Percentiles rank a stretch among this genome's conserved stretches.
These are phyloP conservation scores for Orchesella cincta DNA, from an alignment of 1,140 invertebrate genomes.

Conservation along the genomic window DNA sequence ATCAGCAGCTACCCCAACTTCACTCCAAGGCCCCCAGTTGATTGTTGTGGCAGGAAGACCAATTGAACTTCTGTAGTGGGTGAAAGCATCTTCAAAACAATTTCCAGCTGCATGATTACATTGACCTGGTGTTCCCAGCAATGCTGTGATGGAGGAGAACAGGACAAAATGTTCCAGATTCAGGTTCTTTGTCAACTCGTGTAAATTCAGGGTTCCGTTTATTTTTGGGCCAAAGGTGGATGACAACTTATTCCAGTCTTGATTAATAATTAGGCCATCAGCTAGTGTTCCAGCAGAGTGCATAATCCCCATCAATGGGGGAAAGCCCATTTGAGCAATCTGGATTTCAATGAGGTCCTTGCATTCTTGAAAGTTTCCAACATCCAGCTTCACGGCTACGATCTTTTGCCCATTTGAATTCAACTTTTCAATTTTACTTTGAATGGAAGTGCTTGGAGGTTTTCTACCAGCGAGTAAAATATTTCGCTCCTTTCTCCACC, in stretches of 20 bases:
- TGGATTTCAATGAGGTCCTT: background rate
- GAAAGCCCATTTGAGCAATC: background rate
- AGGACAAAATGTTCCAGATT: slow-evolving; percentile 4
- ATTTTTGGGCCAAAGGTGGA: background rate
- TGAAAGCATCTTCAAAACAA: background rate
- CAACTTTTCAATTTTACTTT: background rate
- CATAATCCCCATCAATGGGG: slow-evolving; percentile 30
- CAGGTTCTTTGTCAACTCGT: background rate
- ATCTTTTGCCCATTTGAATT: background rate
- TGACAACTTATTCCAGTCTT: background rate
- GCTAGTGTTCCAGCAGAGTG: slow-evolving; percentile 20
- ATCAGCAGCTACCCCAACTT: background rate
- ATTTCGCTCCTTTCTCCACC: slow-evolving; percentile 8
- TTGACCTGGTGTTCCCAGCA: slow-evolving; percentile 8
- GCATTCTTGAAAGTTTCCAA: background rate
- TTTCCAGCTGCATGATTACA: slow-evolving; percentile 10
- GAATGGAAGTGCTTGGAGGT: background rate
- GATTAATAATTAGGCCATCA: slow-evolving; percentile 8
- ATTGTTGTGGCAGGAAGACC: slow-evolving; percentile 10
- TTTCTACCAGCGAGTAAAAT: background rate
- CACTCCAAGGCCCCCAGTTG: background rate
- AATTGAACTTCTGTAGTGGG: background rate
- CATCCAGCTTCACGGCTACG: background rate
- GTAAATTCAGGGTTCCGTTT: slow-evolving; percentile 20
- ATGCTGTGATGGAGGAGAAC: background rate